Percentiles rank a stretch among this genome's conserved stretches.
Evolutionary conservation across 2,888 invertebrate genomes (phyloP).

Genomic region (Eucera pruinosa): DNA sequence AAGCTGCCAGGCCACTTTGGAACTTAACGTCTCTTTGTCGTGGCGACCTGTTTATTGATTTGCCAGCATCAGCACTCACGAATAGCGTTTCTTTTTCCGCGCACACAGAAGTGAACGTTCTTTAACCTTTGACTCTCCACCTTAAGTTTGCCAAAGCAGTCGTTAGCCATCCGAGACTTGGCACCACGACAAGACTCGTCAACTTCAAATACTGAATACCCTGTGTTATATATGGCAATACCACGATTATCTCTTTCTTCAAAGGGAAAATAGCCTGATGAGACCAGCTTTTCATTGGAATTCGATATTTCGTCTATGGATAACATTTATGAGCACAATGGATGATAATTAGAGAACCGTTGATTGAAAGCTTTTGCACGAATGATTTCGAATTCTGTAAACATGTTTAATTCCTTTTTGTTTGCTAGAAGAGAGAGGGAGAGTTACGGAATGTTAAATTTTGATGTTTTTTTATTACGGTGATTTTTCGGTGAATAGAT

Average conservation of each 20-base stretch:
- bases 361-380: too few species aligned
- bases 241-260: constrained; percentile 29
- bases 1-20: not conserved
- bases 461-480: too few species aligned
- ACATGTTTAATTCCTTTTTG: too few species aligned
- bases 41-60: constrained; percentile 47
- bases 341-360: not conserved
- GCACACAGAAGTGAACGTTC: constrained; percentile 51
- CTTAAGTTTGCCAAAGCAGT: constrained; percentile 53
- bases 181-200: constrained; percentile 43
- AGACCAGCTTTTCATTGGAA: constrained; percentile 15
- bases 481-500: too few species aligned
- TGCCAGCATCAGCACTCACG: constrained; percentile 27
- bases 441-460: too few species aligned
- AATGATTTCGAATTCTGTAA: too few species aligned
- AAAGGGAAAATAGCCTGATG: not conserved
- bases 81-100: constrained; percentile 33
- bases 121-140: constrained; percentile 51
- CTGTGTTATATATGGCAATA: not conserved
- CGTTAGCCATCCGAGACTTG: constrained; percentile 50
- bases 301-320: constrained; percentile 19
- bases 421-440: too few species aligned
- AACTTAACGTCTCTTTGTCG: constrained; percentile 13
- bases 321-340: not conserved
- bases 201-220: constrained; percentile 26